Evolutionary conservation across 2,797 vertebrate species (phyloP).

Genomic region (Numenius phaeopus): DNA sequence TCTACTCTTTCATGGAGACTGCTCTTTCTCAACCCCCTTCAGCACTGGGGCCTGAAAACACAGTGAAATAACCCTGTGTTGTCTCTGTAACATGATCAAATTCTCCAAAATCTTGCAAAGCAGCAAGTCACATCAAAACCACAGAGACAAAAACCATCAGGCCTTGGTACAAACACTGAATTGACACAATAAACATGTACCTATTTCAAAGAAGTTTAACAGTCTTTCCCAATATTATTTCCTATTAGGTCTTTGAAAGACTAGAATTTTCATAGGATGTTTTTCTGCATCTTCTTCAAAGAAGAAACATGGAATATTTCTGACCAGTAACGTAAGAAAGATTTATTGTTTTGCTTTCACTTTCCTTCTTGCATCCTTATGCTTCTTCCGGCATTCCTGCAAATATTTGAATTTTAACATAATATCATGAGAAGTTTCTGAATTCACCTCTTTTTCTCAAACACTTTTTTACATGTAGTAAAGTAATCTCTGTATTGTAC

Average conservation of each 20-base stretch:
- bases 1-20: neutral
- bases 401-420: neutral
- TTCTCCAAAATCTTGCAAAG: neutral
- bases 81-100: neutral
- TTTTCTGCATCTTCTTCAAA: neutral
- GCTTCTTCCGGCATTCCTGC: slow-evolving; percentile 81
- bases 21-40: neutral
- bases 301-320: fast-evolving
- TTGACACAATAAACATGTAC: neutral
- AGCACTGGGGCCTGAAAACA: neutral
- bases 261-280: neutral
- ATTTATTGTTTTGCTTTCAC: slow-evolving; percentile 68
- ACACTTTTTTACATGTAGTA: neutral
- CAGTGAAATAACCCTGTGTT: neutral
- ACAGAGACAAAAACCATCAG: neutral
- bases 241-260: neutral
- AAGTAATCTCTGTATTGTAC: neutral
- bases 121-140: neutral
- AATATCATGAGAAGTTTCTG: neutral
- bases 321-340: neutral
- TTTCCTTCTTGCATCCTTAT: slow-evolving; percentile 82
- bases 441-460: neutral
- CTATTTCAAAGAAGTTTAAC: neutral
- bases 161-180: neutral
- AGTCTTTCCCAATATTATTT: neutral